These are phyloP conservation scores for Amphipyra tragopoginis DNA, from an alignment of 2,888 invertebrate species.

Conservation along the genomic window DNA sequence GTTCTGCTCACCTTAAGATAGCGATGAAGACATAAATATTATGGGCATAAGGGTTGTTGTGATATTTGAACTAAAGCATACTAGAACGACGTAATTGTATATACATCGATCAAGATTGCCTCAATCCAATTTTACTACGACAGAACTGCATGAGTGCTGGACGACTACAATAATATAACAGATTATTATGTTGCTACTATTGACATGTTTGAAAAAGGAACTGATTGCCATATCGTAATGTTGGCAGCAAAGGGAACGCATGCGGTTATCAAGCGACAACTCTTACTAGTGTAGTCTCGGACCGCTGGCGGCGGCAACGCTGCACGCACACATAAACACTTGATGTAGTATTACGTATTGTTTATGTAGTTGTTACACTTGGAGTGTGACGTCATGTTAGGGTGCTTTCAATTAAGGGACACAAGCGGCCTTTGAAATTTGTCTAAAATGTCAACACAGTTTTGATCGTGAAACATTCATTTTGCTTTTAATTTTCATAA, in stretches of 20 bases:
- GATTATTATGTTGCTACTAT: no score
- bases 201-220: no score
- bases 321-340: slow-evolving; percentile 66
- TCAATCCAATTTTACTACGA: no score
- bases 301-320: slow-evolving; percentile 75
- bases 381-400: neutral
- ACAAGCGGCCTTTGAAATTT: no score
- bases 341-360: slow-evolving; percentile 18
- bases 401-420: neutral
- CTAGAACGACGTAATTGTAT: no score
- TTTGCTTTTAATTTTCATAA: no score
- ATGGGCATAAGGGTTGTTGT: neutral
- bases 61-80: neutral
- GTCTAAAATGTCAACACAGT: no score
- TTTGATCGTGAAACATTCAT: no score
- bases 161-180: no score
- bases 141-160: no score
- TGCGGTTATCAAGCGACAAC: slow-evolving; percentile 48
- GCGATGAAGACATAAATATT: neutral
- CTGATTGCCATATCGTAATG: no score
- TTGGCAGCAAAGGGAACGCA: slow-evolving; percentile 62
- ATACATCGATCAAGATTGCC: no score
- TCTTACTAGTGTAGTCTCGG: slow-evolving; percentile 83
- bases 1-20: slow-evolving; percentile 1
- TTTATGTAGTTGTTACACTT: neutral